A percentile compares a stretch with the other conserved stretches of the same genome.
These are phyloP conservation scores for Oenanthe oenanthe DNA, from an alignment of 2,113 vertebrate species.

Conservation along the genomic window DNA sequence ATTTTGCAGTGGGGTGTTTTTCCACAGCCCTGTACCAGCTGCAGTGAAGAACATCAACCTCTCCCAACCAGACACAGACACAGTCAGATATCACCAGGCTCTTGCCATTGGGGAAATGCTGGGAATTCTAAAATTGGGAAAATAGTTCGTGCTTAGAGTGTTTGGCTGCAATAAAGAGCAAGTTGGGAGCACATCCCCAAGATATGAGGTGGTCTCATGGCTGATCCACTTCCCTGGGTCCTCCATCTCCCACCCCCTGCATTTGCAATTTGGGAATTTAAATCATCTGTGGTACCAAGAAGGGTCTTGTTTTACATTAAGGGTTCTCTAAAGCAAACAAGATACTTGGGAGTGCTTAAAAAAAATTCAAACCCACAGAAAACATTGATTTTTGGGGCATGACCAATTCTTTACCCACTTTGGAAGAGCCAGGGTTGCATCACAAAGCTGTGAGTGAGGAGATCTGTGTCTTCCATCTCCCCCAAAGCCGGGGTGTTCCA, in stretches of 20 bases:
- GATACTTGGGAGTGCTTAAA: rapidly evolving
- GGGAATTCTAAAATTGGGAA: background rate
- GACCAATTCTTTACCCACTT: rapidly evolving
- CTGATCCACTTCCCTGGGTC: background rate
- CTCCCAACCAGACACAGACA: background rate
- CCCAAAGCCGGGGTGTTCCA: rapidly evolving
- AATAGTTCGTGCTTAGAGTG: background rate
- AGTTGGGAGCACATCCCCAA: too few species aligned
- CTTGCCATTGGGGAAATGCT: background rate
- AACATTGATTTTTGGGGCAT: background rate
- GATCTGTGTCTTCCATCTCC: rapidly evolving
- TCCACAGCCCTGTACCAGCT: background rate
- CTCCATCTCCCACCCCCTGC: background rate
- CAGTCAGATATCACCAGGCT: rapidly evolving
- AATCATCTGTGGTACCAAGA: rapidly evolving
- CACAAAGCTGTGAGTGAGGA: rapidly evolving
- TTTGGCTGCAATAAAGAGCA: background rate
- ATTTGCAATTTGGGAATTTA: background rate
- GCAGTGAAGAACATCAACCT: background rate
- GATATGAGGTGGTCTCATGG: rapidly evolving
- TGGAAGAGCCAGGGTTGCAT: background rate
- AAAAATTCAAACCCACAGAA: rapidly evolving
- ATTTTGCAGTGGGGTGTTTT: rapidly evolving
- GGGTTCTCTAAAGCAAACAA: background rate
- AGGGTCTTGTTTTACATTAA: background rate